Percentiles rank a stretch among this genome's conserved stretches.
These are phyloP conservation scores for Notolabrus celidotus DNA, from an alignment of 2,797 vertebrate genomes.

Conservation along the genomic window DNA sequence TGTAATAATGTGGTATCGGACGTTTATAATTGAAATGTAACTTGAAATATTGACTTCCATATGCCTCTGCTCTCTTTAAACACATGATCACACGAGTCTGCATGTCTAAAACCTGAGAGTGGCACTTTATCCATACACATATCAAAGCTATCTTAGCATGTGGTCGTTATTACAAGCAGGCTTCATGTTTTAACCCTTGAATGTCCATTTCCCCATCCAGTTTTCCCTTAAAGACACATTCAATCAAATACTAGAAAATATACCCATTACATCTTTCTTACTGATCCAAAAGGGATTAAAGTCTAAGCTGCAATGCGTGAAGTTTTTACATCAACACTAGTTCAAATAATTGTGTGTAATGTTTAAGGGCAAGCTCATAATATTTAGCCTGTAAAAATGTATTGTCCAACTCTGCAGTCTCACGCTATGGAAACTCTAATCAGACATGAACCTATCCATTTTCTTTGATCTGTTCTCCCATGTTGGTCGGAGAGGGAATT, in stretches of 20 bases:
- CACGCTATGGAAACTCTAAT: too few species aligned
- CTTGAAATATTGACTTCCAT: conserved; percentile 30
- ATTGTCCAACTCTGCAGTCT: too few species aligned
- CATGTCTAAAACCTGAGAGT: not conserved
- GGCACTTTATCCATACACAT: conserved; percentile 3
- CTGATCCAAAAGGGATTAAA: too few species aligned
- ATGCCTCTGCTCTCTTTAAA: conserved; percentile 8
- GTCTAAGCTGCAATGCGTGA: too few species aligned
- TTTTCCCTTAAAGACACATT: not conserved
- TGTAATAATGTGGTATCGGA: conserved; percentile 33
- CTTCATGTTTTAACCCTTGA: conserved; percentile 19
- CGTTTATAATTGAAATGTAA: conserved; percentile 35
- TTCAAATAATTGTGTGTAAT: too few species aligned
- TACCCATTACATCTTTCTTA: too few species aligned
- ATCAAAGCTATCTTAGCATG: conserved; percentile 19
- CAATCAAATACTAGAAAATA: not conserved
- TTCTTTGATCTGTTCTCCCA: too few species aligned
- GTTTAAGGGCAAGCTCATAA: too few species aligned
- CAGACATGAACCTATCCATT: too few species aligned
- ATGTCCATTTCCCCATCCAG: not conserved
- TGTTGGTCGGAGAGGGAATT: too few species aligned
- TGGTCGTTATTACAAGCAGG: conserved; percentile 24
- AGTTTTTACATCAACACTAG: too few species aligned
- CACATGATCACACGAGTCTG: conserved; percentile 5
- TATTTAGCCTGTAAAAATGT: too few species aligned